Conservation (phyloP, 2,113 vertebrate species). For the Mionectes macconnelli region DNA sequence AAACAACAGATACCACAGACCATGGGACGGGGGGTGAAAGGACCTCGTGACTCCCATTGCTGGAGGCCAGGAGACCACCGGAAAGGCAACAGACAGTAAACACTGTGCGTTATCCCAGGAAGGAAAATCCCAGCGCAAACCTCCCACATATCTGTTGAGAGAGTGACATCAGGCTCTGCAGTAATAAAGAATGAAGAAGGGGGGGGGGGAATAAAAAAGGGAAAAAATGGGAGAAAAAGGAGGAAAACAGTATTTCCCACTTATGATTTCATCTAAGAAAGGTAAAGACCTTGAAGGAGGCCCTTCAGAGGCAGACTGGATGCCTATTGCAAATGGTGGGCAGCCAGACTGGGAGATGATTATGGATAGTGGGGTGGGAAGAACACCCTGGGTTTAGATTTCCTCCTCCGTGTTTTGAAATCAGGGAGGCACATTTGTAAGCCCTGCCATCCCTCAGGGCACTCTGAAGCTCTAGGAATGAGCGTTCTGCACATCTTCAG, state of each 20-base stretch:
- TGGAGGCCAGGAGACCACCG: constrained; percentile 53
- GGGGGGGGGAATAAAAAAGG: fast-evolving
- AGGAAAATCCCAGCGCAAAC: constrained; percentile 24
- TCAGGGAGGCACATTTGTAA: not conserved
- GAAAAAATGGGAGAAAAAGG: too few species aligned
- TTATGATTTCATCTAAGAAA: not conserved
- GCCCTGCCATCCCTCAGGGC: not conserved
- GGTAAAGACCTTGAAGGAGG: not conserved
- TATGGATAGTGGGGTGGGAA: not conserved
- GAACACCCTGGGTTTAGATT: not conserved
- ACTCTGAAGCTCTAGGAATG: constrained; percentile 24
- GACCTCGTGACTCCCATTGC: constrained; percentile 33
- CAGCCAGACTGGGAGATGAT: not conserved
- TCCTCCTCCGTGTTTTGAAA: not conserved
- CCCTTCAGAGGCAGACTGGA: not conserved
- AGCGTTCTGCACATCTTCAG: constrained; percentile 30
- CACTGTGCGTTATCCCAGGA: constrained; percentile 24
- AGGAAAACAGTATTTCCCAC: not conserved
- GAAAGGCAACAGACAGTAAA: constrained; percentile 60
- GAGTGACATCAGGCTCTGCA: constrained; percentile 37
- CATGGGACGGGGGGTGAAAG: not conserved
- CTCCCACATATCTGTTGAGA: constrained; percentile 11
- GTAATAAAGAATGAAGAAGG: not conserved
- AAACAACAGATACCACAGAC: constrained; percentile 60
- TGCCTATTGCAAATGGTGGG: not conserved